phyloP scores from a whole-genome alignment of 2,113 vertebrate genomes.

The Actinemys pallida region DNA sequence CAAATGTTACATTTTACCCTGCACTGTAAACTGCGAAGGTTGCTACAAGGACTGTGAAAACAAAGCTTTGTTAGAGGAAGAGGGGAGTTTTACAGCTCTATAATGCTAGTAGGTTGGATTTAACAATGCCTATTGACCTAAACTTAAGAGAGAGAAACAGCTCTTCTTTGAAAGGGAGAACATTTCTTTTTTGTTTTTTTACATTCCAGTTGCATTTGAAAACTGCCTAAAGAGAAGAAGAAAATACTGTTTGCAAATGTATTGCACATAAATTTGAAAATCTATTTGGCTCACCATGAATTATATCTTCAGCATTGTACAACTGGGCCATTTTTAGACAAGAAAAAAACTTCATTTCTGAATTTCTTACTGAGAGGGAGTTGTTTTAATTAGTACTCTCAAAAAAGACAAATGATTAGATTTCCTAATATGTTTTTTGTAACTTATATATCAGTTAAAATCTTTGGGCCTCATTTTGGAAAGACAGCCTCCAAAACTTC shows the following conservation, averaged over 20 bases:
- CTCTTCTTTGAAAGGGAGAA: neutral
- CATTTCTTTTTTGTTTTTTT: neutral
- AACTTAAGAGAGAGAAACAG: neutral
- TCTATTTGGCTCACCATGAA: neutral
- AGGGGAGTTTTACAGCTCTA: neutral
- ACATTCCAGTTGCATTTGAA: neutral
- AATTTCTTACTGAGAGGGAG: neutral
- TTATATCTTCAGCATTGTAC: neutral
- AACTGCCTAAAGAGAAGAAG: neutral
- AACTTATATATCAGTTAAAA: neutral
- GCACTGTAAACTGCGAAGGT: neutral
- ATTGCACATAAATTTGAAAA: neutral
- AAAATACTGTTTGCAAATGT: neutral
- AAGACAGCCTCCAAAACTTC: neutral
- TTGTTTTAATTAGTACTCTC: neutral
- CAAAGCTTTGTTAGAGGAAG: neutral
- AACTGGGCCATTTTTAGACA: neutral
- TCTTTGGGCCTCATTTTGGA: neutral
- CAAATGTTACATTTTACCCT: neutral
- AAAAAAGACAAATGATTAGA: neutral
- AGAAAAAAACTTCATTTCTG: neutral
- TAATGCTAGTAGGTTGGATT: neutral
- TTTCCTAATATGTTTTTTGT: neutral
- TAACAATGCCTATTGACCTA: neutral
- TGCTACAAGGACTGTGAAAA: neutral